Evolutionary conservation across 53 echinoderm and acorn worm species (phyloP).

Genomic region (Henricia sp.): DNA sequence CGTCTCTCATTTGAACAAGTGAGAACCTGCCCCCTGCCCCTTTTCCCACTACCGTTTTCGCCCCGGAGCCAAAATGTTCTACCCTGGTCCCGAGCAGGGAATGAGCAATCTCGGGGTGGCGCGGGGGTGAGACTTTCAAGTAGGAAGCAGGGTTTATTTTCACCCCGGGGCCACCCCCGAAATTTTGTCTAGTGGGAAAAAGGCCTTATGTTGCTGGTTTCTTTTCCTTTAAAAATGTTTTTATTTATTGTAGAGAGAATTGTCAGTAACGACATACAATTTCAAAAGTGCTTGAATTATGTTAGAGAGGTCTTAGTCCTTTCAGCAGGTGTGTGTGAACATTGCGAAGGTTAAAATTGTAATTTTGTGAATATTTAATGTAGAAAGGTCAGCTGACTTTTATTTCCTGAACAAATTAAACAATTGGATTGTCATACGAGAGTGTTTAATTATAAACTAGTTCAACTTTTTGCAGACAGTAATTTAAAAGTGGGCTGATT

Average conservation of each 20-base stretch:
- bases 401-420: slow-evolving; percentile 19
- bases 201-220: no score
- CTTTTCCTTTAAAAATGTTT: no score
- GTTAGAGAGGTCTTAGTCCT: slow-evolving; percentile 33
- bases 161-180: no score
- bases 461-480: slow-evolving; percentile 5
- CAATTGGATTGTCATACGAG: slow-evolving; percentile 47
- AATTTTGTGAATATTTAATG: slow-evolving; percentile 47
- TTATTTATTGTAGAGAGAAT: slow-evolving; percentile 54
- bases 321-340: slow-evolving; percentile 4
- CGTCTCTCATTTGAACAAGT: no score
- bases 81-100: no score
- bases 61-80: no score
- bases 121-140: no score
- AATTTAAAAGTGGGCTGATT: slow-evolving; percentile 41
- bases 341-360: background rate
- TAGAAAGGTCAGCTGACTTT: slow-evolving; percentile 26
- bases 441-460: slow-evolving; percentile 48
- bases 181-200: no score
- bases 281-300: slow-evolving; percentile 35
- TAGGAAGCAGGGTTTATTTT: no score
- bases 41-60: no score
- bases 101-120: no score
- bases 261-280: slow-evolving; percentile 31
- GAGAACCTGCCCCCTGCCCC: no score